Evolutionary conservation across 2,797 vertebrate genomes (phyloP), one percentile per base, ranked within the genome.

Genomic region (Psittacula derbiana): DNA sequence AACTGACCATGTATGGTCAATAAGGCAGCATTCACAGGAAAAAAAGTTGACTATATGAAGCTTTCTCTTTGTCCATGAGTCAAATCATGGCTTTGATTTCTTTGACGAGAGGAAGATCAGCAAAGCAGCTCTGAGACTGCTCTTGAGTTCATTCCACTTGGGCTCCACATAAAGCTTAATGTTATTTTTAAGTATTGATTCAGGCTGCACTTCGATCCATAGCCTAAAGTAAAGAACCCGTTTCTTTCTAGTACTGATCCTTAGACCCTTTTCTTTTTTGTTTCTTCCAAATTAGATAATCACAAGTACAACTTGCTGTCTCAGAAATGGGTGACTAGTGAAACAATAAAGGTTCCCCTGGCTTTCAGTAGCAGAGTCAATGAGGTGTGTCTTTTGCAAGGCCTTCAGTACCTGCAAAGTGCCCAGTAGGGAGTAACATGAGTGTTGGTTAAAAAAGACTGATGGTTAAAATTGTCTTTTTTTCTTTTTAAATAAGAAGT

Each of bases 1-100:
- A 58, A 24, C 5, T 62, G 28, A 10, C 7, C 18, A 8, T 46
- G 44, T 44, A 1, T 0, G 1, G 31, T 49, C 38, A 74, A 5
- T 21, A 62, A 78, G 40, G 23, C 28, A 73, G 11, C n/a, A 71
- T 43, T 55, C 52, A 82, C 41, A 61, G 38, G 25, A 7, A 28
- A 40, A 73, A 24, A 11, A 33, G 2, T 4, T 43, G 38, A 10
- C 25, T 66, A 28, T 12, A 8, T 60, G 66, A 49, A 86, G 25
- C 9, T 70, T 86, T 86, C 46, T 62, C 12, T 89, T 52, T 57
- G 19, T 33, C 30, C 6, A 8, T 0, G 3, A 62, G 30, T 58
- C 14, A 75, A 11, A 66, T 67, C 14, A 30, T 28, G 24, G 21
- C 20, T 83, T 74, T 86, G 25, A 57, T 6, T 92, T 79, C 36